Base-by-base conservation (phyloP, 2,888 invertebrate genomes). In the Koerneria pararmatus region DNA sequence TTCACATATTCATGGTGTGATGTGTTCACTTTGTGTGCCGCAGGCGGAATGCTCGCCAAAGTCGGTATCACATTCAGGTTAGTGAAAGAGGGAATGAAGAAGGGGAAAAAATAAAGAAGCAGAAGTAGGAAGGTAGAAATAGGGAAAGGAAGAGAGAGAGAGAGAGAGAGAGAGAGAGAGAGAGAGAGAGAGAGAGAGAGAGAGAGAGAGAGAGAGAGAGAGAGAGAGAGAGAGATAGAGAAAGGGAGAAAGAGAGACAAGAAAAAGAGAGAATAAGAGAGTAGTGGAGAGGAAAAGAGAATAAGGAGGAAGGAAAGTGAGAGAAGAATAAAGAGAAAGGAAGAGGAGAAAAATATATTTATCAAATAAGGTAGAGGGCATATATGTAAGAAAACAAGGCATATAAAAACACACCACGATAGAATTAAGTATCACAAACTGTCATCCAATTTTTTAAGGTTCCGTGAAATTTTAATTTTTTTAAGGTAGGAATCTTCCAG, bases 31-130 rank as follows among this genome's bases (percentile, higher is more conserved):
- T 32, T 61, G n/a, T 61, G 61, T 19, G 4, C 4, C 15, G 4
- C 49, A 8, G 61, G 61, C 8, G 49, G 35, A 35, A 32, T 29
- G 5, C 48, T 61, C 24, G 46, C 61, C 49, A 27, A 61, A 22
- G 32, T 61, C 24, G 61, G 61, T 22, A 27, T 61, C 61, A 49
- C 46, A 11, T 61, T 49, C 29, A n/a, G 61, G 61, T 61, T n/a
- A 61, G 29, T 22, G n/a, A 71, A 19, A 11, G 41, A 41, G 41
- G 19, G 41, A 19, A 19, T 41, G 41, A 11, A 19, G 41, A 19
- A 41, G 41, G 19, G 41, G 8, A 41, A 19, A 41, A 8, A 19
- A 41, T 8, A 19, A 41, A 41, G 11, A 41, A 11, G 19, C 41
- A 19, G 8, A 11, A 11, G 19, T 41, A 41, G 8, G 11, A 41